Evolutionary conservation across 2,888 invertebrate genomes (phyloP).

Genomic region (Pterostichus niger): DNA sequence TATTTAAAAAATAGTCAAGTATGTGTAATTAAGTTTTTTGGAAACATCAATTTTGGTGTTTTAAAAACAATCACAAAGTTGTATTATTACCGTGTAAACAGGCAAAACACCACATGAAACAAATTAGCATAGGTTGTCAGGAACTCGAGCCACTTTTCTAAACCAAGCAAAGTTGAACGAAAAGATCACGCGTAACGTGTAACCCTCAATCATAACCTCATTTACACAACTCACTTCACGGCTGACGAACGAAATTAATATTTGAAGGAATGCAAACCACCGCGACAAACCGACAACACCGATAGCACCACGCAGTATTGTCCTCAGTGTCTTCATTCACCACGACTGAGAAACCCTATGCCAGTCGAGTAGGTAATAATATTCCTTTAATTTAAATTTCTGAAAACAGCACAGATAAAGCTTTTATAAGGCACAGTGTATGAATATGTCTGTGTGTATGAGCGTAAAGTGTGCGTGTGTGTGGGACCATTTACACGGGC

Average conservation of each 20-base stretch:
- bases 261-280: slow-evolving; percentile 54
- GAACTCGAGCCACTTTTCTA: neutral
- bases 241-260: slow-evolving; percentile 47
- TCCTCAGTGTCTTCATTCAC: slow-evolving; percentile 1
- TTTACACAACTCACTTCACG: slow-evolving; percentile 35
- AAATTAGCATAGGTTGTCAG: neutral
- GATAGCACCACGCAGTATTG: neutral
- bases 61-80: slow-evolving; percentile 30
- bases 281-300: neutral
- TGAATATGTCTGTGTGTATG: slow-evolving; percentile 61
- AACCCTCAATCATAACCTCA: slow-evolving; percentile 35
- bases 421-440: slow-evolving; percentile 72
- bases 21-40: slow-evolving; percentile 4
- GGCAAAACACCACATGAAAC: slow-evolving; percentile 1
- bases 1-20: slow-evolving; percentile 10
- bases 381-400: slow-evolving; percentile 63
- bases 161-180: slow-evolving; percentile 14
- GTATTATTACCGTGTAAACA: slow-evolving; percentile 7
- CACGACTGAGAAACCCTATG: neutral
- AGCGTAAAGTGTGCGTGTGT: slow-evolving; percentile 68
- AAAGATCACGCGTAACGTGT: slow-evolving; percentile 3
- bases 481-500: slow-evolving; percentile 73
- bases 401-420: slow-evolving; percentile 72
- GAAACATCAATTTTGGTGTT: neutral
- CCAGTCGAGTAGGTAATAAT: slow-evolving; percentile 37